Conservation (phyloP, 2,113 vertebrate species). For the Hippoglossus stenolepis region DNA sequence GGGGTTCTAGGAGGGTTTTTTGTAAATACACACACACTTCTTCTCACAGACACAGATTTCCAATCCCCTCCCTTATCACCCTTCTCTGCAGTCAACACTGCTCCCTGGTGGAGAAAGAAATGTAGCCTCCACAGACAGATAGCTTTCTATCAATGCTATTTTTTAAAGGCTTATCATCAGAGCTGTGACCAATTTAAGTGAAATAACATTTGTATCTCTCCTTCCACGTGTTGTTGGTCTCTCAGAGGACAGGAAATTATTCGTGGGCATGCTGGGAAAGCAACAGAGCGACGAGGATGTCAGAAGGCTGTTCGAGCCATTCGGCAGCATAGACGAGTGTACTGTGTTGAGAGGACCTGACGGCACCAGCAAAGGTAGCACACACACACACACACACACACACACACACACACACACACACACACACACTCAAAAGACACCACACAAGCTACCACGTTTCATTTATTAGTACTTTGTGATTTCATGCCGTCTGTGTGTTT, state of each 20-base stretch:
- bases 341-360: conserved; percentile 92
- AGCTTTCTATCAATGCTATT: background rate
- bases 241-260: conserved; percentile 94
- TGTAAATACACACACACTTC: conserved; percentile 7
- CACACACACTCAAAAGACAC: background rate
- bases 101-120: conserved; percentile 64
- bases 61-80: background rate
- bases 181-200: background rate
- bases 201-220: conserved; percentile 7
- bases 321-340: conserved; percentile 93
- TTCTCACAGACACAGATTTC: background rate
- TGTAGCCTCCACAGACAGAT: background rate
- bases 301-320: conserved; percentile 92
- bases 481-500: background rate
- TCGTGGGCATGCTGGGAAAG: conserved; percentile 96
- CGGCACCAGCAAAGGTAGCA: conserved; percentile 91
- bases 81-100: conserved; percentile 55
- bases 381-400: background rate
- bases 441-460: background rate
- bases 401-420: background rate
- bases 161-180: background rate
- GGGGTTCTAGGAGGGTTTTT: conserved; percentile 15
- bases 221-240: conserved; percentile 15
- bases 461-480: background rate
- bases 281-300: conserved; percentile 95